Conservation (phyloP, 1,140 invertebrate species). For the Spodoptera litura region DNA sequence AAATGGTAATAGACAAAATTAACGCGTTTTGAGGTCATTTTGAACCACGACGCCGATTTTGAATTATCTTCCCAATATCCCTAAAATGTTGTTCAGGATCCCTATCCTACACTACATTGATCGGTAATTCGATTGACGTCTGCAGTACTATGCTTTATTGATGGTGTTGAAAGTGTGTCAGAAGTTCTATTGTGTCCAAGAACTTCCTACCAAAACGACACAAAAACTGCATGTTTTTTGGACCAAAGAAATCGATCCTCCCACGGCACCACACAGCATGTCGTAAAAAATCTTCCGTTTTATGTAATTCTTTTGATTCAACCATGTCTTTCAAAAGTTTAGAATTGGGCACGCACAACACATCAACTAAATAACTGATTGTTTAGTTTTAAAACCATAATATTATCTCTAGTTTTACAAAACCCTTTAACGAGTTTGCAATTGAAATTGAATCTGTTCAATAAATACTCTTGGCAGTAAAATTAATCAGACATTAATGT, state of each 20-base stretch:
- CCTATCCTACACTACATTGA: no score
- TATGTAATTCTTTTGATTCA: slow-evolving; percentile 6
- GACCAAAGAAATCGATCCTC: slow-evolving; percentile 24
- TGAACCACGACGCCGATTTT: no score
- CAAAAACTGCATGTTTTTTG: slow-evolving; percentile 11
- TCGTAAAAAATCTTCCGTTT: slow-evolving; percentile 6
- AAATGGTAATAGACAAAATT: no score
- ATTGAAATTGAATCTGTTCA: slow-evolving; percentile 8
- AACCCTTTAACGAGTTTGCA: slow-evolving; percentile 5
- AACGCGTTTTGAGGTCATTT: no score
- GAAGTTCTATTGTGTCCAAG: background rate
- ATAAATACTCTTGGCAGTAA: slow-evolving; percentile 10
- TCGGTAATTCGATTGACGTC: background rate
- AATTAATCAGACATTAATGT: slow-evolving; percentile 11
- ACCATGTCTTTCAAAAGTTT: background rate
- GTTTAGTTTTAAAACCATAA: background rate
- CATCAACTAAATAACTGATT: background rate
- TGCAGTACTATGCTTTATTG: background rate
- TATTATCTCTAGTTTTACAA: background rate
- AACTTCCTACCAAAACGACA: background rate
- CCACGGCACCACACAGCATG: background rate
- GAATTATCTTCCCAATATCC: no score
- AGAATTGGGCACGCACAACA: background rate
- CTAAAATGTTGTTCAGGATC: no score
- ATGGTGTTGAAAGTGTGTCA: background rate